Percentiles rank a stretch among this genome's conserved stretches.
phyloP scores from a whole-genome alignment of 1,140 invertebrate genomes.

The Lordiphosa clarofinis region DNA sequence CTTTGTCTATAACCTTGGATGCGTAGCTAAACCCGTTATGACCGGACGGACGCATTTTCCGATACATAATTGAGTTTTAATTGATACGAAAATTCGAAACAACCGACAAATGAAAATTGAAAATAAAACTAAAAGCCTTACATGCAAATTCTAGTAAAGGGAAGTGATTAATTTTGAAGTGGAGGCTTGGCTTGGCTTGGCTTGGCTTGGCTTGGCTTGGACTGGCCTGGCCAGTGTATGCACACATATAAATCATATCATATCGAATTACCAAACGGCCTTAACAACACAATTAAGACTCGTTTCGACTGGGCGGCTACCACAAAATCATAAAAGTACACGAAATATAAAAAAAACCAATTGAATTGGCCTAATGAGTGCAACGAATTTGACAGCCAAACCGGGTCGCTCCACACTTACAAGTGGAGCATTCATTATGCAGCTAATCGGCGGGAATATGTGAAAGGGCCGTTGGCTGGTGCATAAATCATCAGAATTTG shows the following conservation, averaged over 20 bases:
- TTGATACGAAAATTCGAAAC: conserved; percentile 38
- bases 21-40: conserved; percentile 55
- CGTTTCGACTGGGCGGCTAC: conserved; percentile 35
- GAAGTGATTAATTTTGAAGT: conserved; percentile 65
- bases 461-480: conserved; percentile 56
- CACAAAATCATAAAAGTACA: conserved; percentile 21
- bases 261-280: conserved; percentile 53
- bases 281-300: conserved; percentile 67
- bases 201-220: too few relatives aligned
- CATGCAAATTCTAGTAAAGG: conserved; percentile 69
- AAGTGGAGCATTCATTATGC: conserved; percentile 35
- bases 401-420: background rate
- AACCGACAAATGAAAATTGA: conserved; percentile 15
- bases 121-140: conserved; percentile 28
- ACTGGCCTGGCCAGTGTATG: too few relatives aligned
- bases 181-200: conserved; percentile 13
- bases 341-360: conserved; percentile 30
- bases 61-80: conserved; percentile 66
- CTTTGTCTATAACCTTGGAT: conserved; percentile 50
- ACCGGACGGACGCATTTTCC: conserved; percentile 52
- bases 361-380: conserved; percentile 71
- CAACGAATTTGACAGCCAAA: conserved; percentile 65
- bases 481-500: too few relatives aligned
- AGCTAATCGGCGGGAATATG: conserved; percentile 50
- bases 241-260: conserved; percentile 29